Base-by-base conservation (phyloP, 2,888 invertebrate genomes). In the Himalopsyche kuldschensis region DNA sequence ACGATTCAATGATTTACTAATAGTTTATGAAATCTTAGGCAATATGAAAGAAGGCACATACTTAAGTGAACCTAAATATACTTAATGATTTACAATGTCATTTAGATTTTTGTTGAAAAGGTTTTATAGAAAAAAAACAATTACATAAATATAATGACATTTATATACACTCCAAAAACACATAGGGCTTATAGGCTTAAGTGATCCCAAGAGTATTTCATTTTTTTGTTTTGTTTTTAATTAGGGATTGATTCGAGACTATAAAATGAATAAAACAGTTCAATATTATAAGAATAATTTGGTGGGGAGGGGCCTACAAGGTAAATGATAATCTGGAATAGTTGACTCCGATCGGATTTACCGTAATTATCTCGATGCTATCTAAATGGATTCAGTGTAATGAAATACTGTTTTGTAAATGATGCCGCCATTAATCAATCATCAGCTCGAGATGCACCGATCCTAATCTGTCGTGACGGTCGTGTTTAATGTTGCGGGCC, bases 381-480 rank as follows among this genome's bases (percentile, higher is more conserved):
- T 69, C 69, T 69, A 69, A 69, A 69, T 69, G 69, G 69, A 69
- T 69, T 69, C 69, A 69, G 69, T 69, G 69, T 30, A 30, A 69
- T 69, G 69, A 69, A 69, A 69, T 69, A 69, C 69, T 69, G 69
- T 69, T 69, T 69, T 79, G 55, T 79, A 30, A 31, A 31, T 31
- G 32, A 27, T 48, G 31, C 80, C 27, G 75, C 63, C 35, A 75
- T 89, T 90, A 91, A 88, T 91, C 90, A 86, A 95, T 93, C 90
- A 95, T 90, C 85, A 95, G 90, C 89, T 95, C 95, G 88, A 95
- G 95, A 89, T 95, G 95, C 80, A 95, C 95, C 76, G 94, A 93
- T 78, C 95, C 95, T 87, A 94, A 89, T 88, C 94, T 91, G 85
- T 95, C 94, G 88, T 93, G 91, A 84, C 94, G 93, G 88, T 95